A percentile compares a stretch with the other conserved stretches of the same genome.
These are phyloP conservation scores for Diplogasteroides magnus DNA, from an alignment of 1,140 invertebrate genomes.

Conservation along the genomic window DNA sequence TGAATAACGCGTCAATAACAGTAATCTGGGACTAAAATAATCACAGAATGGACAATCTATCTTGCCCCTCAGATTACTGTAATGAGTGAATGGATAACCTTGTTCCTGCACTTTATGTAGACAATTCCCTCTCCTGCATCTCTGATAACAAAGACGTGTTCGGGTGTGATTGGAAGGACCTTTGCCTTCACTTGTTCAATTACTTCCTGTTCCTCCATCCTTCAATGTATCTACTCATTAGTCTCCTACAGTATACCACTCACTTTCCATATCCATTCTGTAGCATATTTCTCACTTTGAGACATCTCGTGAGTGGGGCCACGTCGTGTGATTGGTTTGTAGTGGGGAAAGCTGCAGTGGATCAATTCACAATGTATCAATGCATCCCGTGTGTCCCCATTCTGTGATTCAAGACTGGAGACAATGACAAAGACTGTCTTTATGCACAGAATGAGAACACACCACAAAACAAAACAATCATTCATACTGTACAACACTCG, in stretches of 20 bases:
- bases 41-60: too few species aligned
- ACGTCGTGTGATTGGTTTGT: background rate
- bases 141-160: background rate
- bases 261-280: background rate
- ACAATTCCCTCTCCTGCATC: background rate
- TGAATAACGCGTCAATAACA: too few species aligned
- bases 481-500: too few species aligned
- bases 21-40: too few species aligned
- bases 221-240: background rate
- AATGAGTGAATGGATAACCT: background rate
- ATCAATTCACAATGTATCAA: too few species aligned
- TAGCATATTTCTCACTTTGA: background rate
- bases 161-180: background rate
- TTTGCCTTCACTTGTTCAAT: background rate
- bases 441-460: too few species aligned
- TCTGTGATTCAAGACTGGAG: too few species aligned
- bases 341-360: background rate
- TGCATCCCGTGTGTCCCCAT: too few species aligned
- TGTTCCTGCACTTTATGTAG: background rate
- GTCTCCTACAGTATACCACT: background rate
- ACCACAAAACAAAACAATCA: too few species aligned
- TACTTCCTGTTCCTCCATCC: background rate
- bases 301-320: background rate
- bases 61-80: too few species aligned
- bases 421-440: too few species aligned